These are phyloP conservation scores for Drosophila bocqueti DNA, from an alignment of 1,140 invertebrate species.

Conservation along the genomic window DNA sequence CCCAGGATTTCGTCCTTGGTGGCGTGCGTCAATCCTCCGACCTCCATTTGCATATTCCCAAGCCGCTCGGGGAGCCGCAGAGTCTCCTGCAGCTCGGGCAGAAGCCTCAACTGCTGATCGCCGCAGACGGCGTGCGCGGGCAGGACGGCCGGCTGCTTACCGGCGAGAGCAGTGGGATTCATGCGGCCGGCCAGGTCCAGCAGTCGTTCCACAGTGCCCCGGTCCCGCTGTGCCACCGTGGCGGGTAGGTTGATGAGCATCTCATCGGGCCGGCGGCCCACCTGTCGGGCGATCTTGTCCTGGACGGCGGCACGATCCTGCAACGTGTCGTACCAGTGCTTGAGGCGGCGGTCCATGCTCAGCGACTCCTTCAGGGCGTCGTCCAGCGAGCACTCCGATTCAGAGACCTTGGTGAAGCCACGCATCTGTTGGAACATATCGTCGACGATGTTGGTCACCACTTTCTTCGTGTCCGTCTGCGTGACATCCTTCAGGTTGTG, in stretches of 20 bases:
- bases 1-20: conserved; percentile 59
- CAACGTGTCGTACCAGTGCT: conserved; percentile 61
- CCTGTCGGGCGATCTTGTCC: conserved; percentile 36
- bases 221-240: conserved; percentile 55
- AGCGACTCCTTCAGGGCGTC: conserved; percentile 2
- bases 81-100: conserved; percentile 54
- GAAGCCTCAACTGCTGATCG: not conserved
- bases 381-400: conserved; percentile 7
- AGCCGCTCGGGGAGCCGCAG: conserved; percentile 53
- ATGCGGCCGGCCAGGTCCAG: conserved; percentile 65
- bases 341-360: conserved; percentile 64
- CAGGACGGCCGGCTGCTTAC: conserved; percentile 9
- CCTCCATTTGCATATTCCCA: conserved; percentile 29
- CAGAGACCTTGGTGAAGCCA: conserved; percentile 18
- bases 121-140: not conserved
- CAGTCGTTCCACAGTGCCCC: conserved; percentile 55
- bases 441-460: conserved; percentile 47
- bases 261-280: conserved; percentile 46
- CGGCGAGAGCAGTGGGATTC: conserved; percentile 35
- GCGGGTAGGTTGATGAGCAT: conserved; percentile 61
- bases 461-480: conserved; percentile 8
- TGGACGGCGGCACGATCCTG: conserved; percentile 46
- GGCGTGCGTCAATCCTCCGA: conserved; percentile 49
- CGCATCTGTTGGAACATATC: conserved; percentile 33
- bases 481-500: not conserved